phyloP scores from a whole-genome alignment of 2,113 vertebrate species.

The Nyctereutes procyonoides region DNA sequence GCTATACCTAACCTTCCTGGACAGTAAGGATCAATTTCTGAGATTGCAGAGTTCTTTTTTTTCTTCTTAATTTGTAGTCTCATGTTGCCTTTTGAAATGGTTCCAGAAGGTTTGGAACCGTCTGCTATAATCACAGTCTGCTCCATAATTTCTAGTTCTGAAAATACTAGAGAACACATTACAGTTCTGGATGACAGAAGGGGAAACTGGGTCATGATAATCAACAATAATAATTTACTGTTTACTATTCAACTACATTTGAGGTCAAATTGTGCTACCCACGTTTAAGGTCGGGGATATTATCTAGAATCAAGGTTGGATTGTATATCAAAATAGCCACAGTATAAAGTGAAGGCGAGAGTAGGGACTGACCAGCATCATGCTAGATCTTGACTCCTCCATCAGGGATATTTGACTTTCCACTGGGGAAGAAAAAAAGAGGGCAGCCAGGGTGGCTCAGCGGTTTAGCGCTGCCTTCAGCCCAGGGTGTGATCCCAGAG shows the following conservation, averaged over 20 bases:
- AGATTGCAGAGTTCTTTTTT: background rate
- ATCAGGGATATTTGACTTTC: background rate
- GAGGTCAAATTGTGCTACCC: background rate
- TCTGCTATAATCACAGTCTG: background rate
- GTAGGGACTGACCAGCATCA: background rate
- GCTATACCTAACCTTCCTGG: background rate
- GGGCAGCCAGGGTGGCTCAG: no score
- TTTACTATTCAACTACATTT: constrained; percentile 34
- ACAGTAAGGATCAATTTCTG: background rate
- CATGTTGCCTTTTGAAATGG: background rate
- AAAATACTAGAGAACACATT: background rate
- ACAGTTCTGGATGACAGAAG: background rate
- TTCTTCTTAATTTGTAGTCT: background rate
- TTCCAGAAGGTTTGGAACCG: constrained; percentile 39
- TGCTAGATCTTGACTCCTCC: background rate
- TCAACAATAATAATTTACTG: background rate
- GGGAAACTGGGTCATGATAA: constrained; percentile 14
- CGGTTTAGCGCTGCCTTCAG: no score
- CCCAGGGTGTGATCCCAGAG: no score
- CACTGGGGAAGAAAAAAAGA: background rate
- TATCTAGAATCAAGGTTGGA: background rate
- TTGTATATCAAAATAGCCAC: background rate
- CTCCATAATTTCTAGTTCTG: background rate
- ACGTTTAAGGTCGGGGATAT: background rate
- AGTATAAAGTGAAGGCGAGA: background rate